Base-by-base conservation (phyloP, 2,797 vertebrate genomes). In the Eurystomus glaucurus region DNA sequence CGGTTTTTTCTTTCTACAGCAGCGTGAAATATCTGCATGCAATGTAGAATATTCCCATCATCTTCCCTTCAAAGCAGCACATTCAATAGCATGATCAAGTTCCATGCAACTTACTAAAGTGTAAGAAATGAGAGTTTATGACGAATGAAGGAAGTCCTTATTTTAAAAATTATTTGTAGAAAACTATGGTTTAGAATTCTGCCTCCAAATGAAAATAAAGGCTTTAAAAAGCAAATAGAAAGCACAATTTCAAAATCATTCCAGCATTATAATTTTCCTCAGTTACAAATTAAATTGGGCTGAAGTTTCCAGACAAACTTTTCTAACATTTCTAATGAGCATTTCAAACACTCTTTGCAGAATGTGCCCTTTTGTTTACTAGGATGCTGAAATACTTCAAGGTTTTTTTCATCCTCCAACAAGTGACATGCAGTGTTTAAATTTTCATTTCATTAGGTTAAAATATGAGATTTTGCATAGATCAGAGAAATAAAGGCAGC, bases 361-460 rank as follows among this genome's bases (percentile, higher is more conserved):
- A 83, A 52, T 1, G 0, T 46, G 6, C 39, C 33, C 15, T 91
- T 83, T 68, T 88, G 33, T 75, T 88, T 75, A 61, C 43, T 41
- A 29, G 20, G 70, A 41, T 37, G 41, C n/a, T 54, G 26, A 65
- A 75, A 15, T 65, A 61, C 14, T 88, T 79, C 57, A 71, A 58
- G n/a, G 5, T 46, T 16, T 57, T 48, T 58, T 39, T 14, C 39
- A 78, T 64, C 6, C 14, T 9, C 10, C 17, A 35, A 62, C 31
- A 80, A 85, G 22, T 50, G 60, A 84, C 39, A 88, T 93, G 37
- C 29, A 71, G 33, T 20, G 18, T 74, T 96, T 75, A 69, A 29
- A 71, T 91, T 88, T 95, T 93, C n/a, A 70, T 93, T 96, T 95
- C 77, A 92, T 94, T 93, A 81, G 31, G 55, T 72, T 93, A 87